Evolutionary conservation across 1,140 invertebrate genomes (phyloP), one percentile per base, ranked within the genome.

Genomic region (Scaptodrosophila lebanonensis): DNA sequence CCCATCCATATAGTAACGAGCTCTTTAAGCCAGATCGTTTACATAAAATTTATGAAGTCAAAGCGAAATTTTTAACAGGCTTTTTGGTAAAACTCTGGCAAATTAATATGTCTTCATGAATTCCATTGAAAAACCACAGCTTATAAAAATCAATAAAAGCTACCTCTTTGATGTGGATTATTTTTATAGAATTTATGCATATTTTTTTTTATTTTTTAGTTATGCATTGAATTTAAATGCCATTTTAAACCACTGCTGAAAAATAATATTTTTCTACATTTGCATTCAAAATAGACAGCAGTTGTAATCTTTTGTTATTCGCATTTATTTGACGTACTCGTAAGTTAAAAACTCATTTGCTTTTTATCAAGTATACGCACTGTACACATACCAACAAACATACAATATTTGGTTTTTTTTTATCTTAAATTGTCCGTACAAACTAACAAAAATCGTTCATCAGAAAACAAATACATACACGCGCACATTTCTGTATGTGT

Each of bases 261-360:
- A 29, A 29, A 6, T 29, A 29, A 29, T 29, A 9, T 29, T 9
- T 9, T 29, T 6, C 27, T 29, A 9, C 5, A 5, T 29, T 29
- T 6, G 5, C 27, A 6, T 29, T 29, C 5, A 29, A 29, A 29
- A 5, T 29, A 6, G 9, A 29, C 9, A 29, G 9, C 5, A 29
- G 27, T 6, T 29, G 27, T 6, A 29, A 29, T 29, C 9, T 29
- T 29, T 6, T 29, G 27, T 5, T 29, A 6, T 29, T n/a, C n/a
- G n/a, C n/a, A n/a, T n/a, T 70, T 65, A 68, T 56, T 68, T 61
- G 50, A 43, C 48, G 58, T n/a, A n/a, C n/a, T n/a, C n/a, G n/a
- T 59, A 63, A 75, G 75, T 70, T 50, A 75, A 79, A 82, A 75
- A 47, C 52, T 54, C 38, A 48, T 64, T 61, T 82, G n/a, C 47